Evolutionary conservation across 2,113 vertebrate species (phyloP).

Genomic region (Lycocorax pyrrhopterus): DNA sequence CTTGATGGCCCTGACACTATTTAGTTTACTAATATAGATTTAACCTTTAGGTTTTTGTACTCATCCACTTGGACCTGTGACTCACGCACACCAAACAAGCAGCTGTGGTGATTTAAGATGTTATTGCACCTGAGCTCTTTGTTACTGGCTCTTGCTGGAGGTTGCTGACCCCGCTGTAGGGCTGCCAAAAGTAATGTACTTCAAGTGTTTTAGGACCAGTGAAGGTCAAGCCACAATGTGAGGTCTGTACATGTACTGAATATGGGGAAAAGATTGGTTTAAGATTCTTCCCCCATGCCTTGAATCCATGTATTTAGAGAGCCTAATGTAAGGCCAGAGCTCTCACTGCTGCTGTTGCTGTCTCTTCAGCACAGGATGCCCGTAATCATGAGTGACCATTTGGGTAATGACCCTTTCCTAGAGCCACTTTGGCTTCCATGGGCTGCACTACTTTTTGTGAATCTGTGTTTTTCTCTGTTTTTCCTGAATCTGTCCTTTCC

Average conservation of each 20-base stretch:
- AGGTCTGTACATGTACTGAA: not conserved
- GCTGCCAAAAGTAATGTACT: constrained; percentile 44
- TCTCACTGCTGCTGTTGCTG: not conserved
- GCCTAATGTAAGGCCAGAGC: not conserved
- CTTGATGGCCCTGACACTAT: not conserved
- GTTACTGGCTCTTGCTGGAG: constrained; percentile 42
- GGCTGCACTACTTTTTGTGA: not conserved
- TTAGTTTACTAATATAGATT: constrained; percentile 47
- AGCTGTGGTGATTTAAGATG: constrained; percentile 61
- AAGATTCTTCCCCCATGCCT: not conserved
- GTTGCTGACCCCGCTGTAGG: constrained; percentile 27
- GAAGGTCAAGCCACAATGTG: not conserved
- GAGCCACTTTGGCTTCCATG: not conserved
- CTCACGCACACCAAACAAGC: constrained; percentile 6
- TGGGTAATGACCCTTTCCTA: not conserved
- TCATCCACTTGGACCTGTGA: constrained; percentile 8
- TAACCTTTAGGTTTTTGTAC: constrained; percentile 41
- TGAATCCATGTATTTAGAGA: not conserved
- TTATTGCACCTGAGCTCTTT: constrained; percentile 61
- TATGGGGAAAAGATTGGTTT: not conserved
- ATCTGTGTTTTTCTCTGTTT: not conserved
- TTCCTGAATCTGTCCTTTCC: not conserved
- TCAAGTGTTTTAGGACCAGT: constrained; percentile 17
- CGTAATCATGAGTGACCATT: not conserved
- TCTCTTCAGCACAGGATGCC: not conserved